Evolutionary conservation across 2,113 vertebrate genomes (phyloP), one percentile per base, ranked within the genome.

Genomic region (Nestor notabilis): DNA sequence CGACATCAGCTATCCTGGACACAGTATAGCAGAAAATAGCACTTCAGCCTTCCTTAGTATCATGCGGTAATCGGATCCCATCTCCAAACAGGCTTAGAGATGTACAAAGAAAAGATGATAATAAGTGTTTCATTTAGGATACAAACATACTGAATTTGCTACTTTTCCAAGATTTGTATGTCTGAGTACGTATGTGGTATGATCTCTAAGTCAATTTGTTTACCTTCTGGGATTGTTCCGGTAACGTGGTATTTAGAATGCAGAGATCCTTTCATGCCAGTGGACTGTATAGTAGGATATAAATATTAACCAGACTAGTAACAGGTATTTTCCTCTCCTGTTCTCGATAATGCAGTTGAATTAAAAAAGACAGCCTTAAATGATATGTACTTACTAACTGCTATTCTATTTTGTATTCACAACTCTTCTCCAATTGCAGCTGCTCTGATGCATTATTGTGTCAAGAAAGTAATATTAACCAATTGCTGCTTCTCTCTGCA

Each of bases 331-430:
- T 70, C 60, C 23, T 53, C 31, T 61, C 33, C 9, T 61, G 41
- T 89, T 95, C 46, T 80, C 49, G 25, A 43, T 90, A 91, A 90
- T 69, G 50, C 17, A 77, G 27, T 17, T 60, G 46, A 86, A 94
- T 91, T 86, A 31, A 77, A 95, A 91, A 87, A 88, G 82, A 72
- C 87, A 90, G 17, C 29, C 55, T 66, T 72, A 91, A 85, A 83
- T 60, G 58, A 72, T 58, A 50, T 31, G 27, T 79, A 21, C 17
- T 27, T 84, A 52, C 49, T 74, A 88, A 80, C 7, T 90, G 53
- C 53, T 75, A 7, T 86, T 90, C 76, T 92, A 39, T 50, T 96
- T 93, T 44, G 37, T 96, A 96, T 97, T 95, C 93, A 89, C 95
- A 93, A 86, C 46, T 93, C 71, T 66, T 86, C n/a, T 75, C 46